A percentile compares a stretch with the other conserved stretches of the same genome.
phyloP scores from a whole-genome alignment of 2,797 vertebrate genomes.

The Typhlichthys eigenmanni region DNA sequence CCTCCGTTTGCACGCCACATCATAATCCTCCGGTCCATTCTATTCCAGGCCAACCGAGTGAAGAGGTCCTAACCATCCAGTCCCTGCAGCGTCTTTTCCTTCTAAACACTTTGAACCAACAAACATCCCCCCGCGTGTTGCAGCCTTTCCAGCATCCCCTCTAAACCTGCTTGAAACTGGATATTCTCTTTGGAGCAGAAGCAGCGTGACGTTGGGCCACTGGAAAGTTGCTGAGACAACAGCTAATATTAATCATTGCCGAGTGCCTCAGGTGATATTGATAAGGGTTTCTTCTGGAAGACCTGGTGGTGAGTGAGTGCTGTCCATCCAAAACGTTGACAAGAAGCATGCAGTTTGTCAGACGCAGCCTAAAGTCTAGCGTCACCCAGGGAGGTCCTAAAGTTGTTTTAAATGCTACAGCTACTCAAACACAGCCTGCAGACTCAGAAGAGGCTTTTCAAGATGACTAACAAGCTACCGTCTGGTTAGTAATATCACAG shows the following conservation, averaged over 20 bases:
- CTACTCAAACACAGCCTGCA: no score
- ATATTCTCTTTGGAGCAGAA: conserved; percentile 75
- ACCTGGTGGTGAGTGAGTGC: conserved; percentile 24
- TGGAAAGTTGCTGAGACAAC: conserved; percentile 68
- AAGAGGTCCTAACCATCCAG: conserved; percentile 49
- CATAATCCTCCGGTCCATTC: conserved; percentile 57
- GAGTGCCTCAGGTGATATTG: conserved; percentile 42
- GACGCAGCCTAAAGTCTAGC: not conserved
- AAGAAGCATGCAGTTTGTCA: conserved; percentile 15
- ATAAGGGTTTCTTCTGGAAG: conserved; percentile 15
- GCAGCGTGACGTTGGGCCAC: conserved; percentile 59
- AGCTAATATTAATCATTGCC: conserved; percentile 71
- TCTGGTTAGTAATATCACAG: no score
- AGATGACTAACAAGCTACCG: no score
- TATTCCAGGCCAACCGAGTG: conserved; percentile 58
- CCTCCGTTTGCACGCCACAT: conserved; percentile 57
- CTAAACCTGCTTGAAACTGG: conserved; percentile 65
- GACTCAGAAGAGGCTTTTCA: no score
- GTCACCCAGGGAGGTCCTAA: not conserved
- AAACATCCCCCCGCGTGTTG: conserved; percentile 64
- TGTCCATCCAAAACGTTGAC: conserved; percentile 19
- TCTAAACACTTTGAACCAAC: conserved; percentile 74
- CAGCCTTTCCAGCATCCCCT: conserved; percentile 47
- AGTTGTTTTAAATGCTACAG: conserved; percentile 30
- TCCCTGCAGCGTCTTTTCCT: conserved; percentile 60